Base-by-base conservation (phyloP, 1,140 invertebrate genomes). In the Octopus bimaculoides region DNA sequence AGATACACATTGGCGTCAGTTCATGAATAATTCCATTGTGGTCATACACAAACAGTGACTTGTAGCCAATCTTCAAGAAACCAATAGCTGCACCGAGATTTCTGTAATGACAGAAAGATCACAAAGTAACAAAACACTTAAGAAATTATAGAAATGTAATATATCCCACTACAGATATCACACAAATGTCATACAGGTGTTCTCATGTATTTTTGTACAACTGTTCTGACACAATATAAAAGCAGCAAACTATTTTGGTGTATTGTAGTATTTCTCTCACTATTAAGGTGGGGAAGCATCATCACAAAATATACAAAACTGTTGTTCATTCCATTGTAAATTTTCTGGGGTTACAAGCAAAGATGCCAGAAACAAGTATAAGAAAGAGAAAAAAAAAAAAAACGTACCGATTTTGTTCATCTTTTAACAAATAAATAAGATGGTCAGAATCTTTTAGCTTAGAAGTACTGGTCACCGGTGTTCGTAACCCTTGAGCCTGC, bases 21-120 rank as follows among this genome's bases (percentile, higher is more conserved):
- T 91, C 89, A 82, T 89, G 87, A 8, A 87, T 86, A 3, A 80
- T 66, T 61, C 87, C 87, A 12, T 84, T 79, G 17, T 78, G 55
- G 79, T 90, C 88, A 81, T 90, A 90, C 14, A 91, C 86, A 88
- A 90, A 91, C 54, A 91, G 81, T 76, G 86, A 87, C 84, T 90
- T 90, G 66, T 79, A 66, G 53, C 90, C 90, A 54, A 90, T 85
- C 81, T 90, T 90, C 52, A 91, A 75, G 66, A 90, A 85, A 5
- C 90, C 90, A 77, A 91, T 80, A 6, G 86, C 83, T 26, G 83
- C 80, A 54, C 86, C 87, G 52, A 83, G 80, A 4, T 83, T 83
- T 79, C 88, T 88, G 81, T 71, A 86, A 85, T n/a, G 77, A 82
- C 20, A 81, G 74, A 12, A 17, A 17, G 9, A 61, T 17, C 9